Evolutionary conservation across 2,797 vertebrate genomes (phyloP).

Genomic region (Mus spretus): DNA sequence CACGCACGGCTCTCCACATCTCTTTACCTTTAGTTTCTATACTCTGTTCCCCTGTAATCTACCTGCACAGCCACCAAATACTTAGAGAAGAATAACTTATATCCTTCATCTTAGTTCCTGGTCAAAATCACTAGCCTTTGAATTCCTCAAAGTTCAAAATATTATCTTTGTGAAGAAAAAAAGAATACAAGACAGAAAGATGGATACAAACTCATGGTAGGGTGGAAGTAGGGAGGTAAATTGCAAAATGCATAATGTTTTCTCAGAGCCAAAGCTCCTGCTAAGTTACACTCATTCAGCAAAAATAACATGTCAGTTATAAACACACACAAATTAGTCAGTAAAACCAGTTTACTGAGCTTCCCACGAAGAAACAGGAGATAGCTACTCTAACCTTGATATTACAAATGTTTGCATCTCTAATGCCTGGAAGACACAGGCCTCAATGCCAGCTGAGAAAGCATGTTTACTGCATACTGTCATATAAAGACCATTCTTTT

Average conservation of each 20-base stretch:
- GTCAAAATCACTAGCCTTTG: slow-evolving; percentile 52
- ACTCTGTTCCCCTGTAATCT: neutral
- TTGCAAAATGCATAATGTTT: neutral
- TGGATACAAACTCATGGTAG: neutral
- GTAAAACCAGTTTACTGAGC: slow-evolving; percentile 48
- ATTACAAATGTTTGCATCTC: slow-evolving; percentile 25
- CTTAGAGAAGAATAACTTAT: neutral
- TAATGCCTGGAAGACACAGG: slow-evolving; percentile 17
- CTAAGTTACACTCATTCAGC: slow-evolving; percentile 63
- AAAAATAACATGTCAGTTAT: slow-evolving; percentile 44
- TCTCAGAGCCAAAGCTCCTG: slow-evolving; percentile 50
- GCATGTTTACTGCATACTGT: neutral
- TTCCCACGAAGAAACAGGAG: slow-evolving; percentile 61
- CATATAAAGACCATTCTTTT: neutral
- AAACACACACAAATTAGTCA: slow-evolving; percentile 61
- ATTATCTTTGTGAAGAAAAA: neutral
- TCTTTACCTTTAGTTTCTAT: neutral
- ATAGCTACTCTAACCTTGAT: neutral
- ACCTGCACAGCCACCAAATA: neutral
- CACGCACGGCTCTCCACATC: neutral
- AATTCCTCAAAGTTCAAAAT: slow-evolving; percentile 58
- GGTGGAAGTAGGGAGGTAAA: slow-evolving; percentile 4
- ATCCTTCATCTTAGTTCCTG: neutral
- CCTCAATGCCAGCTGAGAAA: slow-evolving; percentile 50
- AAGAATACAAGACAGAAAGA: neutral